Evolutionary conservation across 2,797 vertebrate genomes (phyloP).

Genomic region (Scleropages formosus): DNA sequence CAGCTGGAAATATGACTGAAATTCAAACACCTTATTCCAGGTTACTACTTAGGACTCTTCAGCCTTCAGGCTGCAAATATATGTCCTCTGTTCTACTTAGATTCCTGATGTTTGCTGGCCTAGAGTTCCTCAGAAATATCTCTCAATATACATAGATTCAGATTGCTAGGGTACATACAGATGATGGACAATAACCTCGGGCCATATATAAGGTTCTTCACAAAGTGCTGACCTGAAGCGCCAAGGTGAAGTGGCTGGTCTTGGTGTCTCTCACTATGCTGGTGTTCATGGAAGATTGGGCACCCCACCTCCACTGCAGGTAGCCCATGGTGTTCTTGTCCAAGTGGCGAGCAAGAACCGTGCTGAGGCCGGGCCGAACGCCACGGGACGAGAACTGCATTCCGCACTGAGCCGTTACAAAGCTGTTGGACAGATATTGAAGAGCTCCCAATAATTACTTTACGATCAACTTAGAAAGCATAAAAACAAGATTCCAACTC

Average conservation of each 20-base stretch:
- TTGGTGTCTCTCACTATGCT: slow-evolving; percentile 94
- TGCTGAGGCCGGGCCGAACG: slow-evolving; percentile 84
- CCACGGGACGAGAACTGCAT: slow-evolving; percentile 93
- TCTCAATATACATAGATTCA: too few relatives aligned
- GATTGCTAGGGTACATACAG: background rate
- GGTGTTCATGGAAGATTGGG: slow-evolving; percentile 96
- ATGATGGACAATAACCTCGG: slow-evolving; percentile 1
- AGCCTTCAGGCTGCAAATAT: too few relatives aligned
- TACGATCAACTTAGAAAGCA: too few relatives aligned
- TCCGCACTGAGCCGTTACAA: slow-evolving; percentile 86
- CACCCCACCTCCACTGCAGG: slow-evolving; percentile 95
- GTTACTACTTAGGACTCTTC: too few relatives aligned
- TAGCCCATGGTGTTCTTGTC: slow-evolving; percentile 98
- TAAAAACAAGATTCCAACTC: too few relatives aligned
- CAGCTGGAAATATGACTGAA: too few relatives aligned
- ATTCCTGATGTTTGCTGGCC: too few relatives aligned
- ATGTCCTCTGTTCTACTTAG: too few relatives aligned
- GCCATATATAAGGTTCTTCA: too few relatives aligned
- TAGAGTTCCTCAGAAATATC: too few relatives aligned
- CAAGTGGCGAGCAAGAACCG: slow-evolving; percentile 87
- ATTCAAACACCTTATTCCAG: too few relatives aligned
- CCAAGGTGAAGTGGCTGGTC: slow-evolving; percentile 88
- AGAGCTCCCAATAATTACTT: too few relatives aligned
- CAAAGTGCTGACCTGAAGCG: slow-evolving; percentile 77
- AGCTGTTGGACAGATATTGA: slow-evolving; percentile 69